These are phyloP conservation scores for Larimichthys polyactis DNA, from an alignment of 2,113 vertebrate species.

Conservation along the genomic window DNA sequence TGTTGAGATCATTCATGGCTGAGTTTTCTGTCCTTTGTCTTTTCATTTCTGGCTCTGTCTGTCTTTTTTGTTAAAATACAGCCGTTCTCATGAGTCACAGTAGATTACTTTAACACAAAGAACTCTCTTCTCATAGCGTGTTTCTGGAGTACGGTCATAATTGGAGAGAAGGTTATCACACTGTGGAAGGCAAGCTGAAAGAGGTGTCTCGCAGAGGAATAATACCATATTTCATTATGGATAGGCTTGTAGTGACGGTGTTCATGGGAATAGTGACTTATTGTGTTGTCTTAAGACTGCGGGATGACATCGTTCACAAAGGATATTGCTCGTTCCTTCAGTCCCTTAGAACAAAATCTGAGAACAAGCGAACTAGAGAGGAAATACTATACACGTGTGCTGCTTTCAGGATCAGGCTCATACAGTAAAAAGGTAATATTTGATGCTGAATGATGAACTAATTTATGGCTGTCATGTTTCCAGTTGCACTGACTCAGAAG, in stretches of 20 bases:
- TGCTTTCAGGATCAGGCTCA: conserved; percentile 22
- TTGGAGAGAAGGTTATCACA: conserved; percentile 66
- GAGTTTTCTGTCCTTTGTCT: conserved; percentile 15
- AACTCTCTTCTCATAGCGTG: conserved; percentile 20
- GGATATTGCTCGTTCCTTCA: conserved; percentile 6
- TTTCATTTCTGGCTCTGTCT: conserved; percentile 29
- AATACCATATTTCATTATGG: conserved; percentile 65
- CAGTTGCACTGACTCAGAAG: conserved; percentile 30
- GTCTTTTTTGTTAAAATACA: conserved; percentile 18
- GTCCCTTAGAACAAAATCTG: conserved; percentile 1
- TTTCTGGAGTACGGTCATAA: conserved; percentile 36
- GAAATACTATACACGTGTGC: background rate
- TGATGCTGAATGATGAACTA: background rate
- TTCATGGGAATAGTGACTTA: conserved; percentile 43
- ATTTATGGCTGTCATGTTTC: conserved; percentile 12
- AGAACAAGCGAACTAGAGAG: background rate
- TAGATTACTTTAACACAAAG: conserved; percentile 63
- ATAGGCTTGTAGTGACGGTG: conserved; percentile 37
- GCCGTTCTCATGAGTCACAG: conserved; percentile 37
- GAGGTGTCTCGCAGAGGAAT: conserved; percentile 43
- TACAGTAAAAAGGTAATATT: background rate
- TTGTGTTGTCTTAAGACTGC: conserved; percentile 48
- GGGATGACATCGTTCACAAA: conserved; percentile 25
- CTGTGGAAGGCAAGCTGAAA: conserved; percentile 38
- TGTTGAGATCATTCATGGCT: conserved; percentile 56